Evolutionary conservation across 2,888 invertebrate genomes (phyloP), one percentile per base, ranked within the genome.

Genomic region (Abscondita cerata): DNA sequence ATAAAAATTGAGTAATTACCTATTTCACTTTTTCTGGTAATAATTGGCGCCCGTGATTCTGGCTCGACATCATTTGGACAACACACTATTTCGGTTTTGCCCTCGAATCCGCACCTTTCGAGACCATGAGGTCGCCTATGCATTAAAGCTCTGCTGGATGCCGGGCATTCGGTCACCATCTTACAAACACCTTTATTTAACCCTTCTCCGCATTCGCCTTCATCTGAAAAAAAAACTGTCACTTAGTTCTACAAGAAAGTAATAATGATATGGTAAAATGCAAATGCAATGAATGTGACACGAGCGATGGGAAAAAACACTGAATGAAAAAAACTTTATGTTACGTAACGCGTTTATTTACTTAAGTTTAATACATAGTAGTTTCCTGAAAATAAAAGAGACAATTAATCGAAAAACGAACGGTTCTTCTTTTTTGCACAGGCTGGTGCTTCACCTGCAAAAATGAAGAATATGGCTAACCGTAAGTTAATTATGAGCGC

Each of bases 61-160:
- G 19, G 13, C 16, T 33, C 38, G 25, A 6, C 6, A 12, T 33
- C 18, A 31, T 46, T 20, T 1, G 60, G 60, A 20, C 64, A 64
- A 31, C 64, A 64, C 2, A 64, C 64, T 25, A 54, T 54, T 61
- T 64, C 64, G 1, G 41, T 51, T 0, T 25, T 31, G 9, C 64
- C 64, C 20, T 57, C 51, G 38, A 64, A 61, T 4, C 64, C 64
- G 25, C 64, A 64, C 9, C 64, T 44, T n/a, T 44, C 40, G 15
- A 64, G 51, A 19, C 44, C 36, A 18, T 61, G 64, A 5, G 8
- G 11, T n/a, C 15, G 34, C 25, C 13, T 18, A 15, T 34, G 6
- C n/a, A 18, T 34, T 6, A 64, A 11, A 3, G 54, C 25, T 1
- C 12, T 12, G n/a, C 12, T 0, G 4, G 54, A 48, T 16, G 12